Evolutionary conservation across 1,140 invertebrate species (phyloP).

Genomic region (Drosophila subpulchrella): DNA sequence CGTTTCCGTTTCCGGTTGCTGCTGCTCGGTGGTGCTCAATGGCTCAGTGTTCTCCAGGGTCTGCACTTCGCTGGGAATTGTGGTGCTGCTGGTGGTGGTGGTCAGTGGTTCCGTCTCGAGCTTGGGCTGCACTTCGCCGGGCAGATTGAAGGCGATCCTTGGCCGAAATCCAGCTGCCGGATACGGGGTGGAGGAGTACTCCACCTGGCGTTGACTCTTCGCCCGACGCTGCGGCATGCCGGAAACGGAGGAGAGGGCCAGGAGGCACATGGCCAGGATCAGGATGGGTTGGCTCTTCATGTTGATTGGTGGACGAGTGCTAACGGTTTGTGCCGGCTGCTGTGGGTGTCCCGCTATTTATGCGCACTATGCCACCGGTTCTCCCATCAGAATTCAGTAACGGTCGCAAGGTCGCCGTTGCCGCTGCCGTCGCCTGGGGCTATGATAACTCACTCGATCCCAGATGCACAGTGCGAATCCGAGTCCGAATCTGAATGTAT

Average conservation of each 20-base stretch:
- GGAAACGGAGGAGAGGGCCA: constrained; percentile 29
- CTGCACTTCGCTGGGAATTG: constrained; percentile 35
- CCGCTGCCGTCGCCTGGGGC: background rate
- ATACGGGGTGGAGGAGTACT: constrained; percentile 71
- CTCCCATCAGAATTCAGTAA: constrained; percentile 80
- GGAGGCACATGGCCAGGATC: constrained; percentile 40
- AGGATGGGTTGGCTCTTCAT: constrained; percentile 41
- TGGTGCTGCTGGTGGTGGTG: constrained; percentile 20
- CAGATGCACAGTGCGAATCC: constrained; percentile 50
- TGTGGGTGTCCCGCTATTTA: constrained; percentile 67
- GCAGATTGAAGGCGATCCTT: constrained; percentile 67
- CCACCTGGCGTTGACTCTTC: constrained; percentile 76
- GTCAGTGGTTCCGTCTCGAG: constrained; percentile 43
- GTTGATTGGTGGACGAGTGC: constrained; percentile 42
- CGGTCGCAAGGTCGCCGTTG: constrained; percentile 66
- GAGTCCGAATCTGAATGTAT: constrained; percentile 21
- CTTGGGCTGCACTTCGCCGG: constrained; percentile 59
- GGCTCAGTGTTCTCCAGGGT: constrained; percentile 46
- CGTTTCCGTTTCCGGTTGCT: constrained; percentile 31
- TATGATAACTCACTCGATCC: constrained; percentile 64
- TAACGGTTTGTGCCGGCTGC: constrained; percentile 74
- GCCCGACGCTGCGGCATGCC: constrained; percentile 58
- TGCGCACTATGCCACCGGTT: constrained; percentile 42
- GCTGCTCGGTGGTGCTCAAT: constrained; percentile 39
- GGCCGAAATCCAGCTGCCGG: constrained; percentile 77